Conservation (phyloP, 2,888 invertebrate species). For the Drosophila suboccidentalis region DNA sequence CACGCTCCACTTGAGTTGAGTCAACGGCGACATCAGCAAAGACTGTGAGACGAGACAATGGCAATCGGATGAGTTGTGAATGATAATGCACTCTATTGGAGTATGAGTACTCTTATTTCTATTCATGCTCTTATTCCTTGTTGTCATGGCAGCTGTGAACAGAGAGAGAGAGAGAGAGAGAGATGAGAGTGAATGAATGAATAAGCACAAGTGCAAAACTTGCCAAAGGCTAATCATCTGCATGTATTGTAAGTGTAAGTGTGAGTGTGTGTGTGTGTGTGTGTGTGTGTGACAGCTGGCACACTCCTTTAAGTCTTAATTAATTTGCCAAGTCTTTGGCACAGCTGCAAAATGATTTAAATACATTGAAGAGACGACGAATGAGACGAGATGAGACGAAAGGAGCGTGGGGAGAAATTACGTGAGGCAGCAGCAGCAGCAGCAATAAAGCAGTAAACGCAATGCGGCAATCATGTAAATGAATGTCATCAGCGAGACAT, state of each 20-base stretch:
- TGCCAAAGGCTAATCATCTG: conserved; percentile 45
- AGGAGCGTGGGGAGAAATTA: conserved; percentile 51
- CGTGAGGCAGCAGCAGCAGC: conserved; percentile 43
- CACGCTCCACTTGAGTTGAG: conserved; percentile 52
- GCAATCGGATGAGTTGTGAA: conserved; percentile 79
- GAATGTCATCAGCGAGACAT: conserved; percentile 67
- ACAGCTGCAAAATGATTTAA: conserved; percentile 62
- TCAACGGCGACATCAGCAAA: conserved; percentile 53
- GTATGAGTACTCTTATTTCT: conserved; percentile 1
- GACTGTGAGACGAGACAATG: conserved; percentile 68
- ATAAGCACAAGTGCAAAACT: conserved; percentile 40
- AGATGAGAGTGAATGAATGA: conserved; percentile 29
- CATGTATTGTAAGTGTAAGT: conserved; percentile 5
- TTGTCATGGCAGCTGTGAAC: conserved; percentile 37
- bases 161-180: conserved; percentile 23
- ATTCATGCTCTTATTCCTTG: conserved; percentile 10
- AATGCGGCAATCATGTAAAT: conserved; percentile 84
- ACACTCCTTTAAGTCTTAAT: conserved; percentile 65
- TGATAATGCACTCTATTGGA: conserved; percentile 63
- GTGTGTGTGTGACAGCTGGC: conserved; percentile 41
- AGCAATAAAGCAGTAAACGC: conserved; percentile 65
- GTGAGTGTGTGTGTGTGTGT: conserved; percentile 11
- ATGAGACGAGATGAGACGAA: neutral
- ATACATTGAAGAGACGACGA: conserved; percentile 36
- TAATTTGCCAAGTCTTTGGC: conserved; percentile 56